Evolutionary conservation across 2,888 invertebrate species (phyloP).

Genomic region (Ferdinandea cuprea): DNA sequence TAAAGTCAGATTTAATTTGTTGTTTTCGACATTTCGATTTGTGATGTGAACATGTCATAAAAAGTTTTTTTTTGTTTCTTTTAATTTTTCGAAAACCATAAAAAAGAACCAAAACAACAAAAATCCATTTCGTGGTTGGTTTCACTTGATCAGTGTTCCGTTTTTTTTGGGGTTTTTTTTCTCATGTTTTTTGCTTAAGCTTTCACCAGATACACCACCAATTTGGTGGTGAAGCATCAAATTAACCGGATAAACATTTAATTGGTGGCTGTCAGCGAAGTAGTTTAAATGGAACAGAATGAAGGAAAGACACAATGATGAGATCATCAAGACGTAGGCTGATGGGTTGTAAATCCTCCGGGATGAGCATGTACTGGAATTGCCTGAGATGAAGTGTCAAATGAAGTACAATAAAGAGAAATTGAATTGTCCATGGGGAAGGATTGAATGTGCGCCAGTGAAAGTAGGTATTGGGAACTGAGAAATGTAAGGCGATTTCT

Average conservation of each 20-base stretch:
- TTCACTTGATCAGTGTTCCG: slow-evolving; percentile 69
- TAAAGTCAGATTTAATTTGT: slow-evolving; percentile 71
- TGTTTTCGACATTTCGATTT: slow-evolving; percentile 73
- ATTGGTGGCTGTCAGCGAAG: slow-evolving; percentile 69
- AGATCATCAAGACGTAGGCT: slow-evolving; percentile 31
- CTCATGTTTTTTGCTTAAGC: slow-evolving; percentile 37
- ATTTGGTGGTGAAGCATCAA: slow-evolving; percentile 58
- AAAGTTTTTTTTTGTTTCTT: slow-evolving; percentile 20
- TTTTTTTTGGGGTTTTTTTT: slow-evolving; percentile 40
- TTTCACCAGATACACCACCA: slow-evolving; percentile 56
- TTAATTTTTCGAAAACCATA: slow-evolving; percentile 48
- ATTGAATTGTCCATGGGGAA: background rate
- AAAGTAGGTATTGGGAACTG: too few species aligned
- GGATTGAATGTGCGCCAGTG: too few species aligned
- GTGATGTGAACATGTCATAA: slow-evolving; percentile 75
- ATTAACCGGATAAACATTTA: slow-evolving; percentile 72
- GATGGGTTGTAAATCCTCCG: background rate
- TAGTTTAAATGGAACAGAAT: slow-evolving; percentile 45
- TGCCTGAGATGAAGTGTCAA: background rate
- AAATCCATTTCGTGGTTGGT: slow-evolving; percentile 73
- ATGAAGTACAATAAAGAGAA: background rate
- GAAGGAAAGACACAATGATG: slow-evolving; percentile 33
- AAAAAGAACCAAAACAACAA: slow-evolving; percentile 29
- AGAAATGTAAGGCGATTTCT: too few species aligned
- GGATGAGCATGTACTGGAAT: slow-evolving; percentile 7